phyloP scores from a whole-genome alignment of 1,140 invertebrate genomes.

The Choristoneura fumiferana region DNA sequence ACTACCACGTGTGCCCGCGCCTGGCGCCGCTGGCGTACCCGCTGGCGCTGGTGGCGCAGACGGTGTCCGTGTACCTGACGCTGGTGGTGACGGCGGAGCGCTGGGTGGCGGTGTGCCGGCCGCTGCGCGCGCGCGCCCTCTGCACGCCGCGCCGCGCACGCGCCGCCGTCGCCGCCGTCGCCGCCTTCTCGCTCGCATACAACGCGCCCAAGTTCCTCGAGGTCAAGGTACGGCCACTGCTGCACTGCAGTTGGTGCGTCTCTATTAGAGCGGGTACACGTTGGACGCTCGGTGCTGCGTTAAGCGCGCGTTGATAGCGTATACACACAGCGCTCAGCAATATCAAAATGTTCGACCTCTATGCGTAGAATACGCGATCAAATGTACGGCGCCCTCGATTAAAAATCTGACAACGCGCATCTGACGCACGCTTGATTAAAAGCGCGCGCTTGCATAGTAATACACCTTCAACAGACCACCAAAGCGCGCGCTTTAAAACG shows the following conservation, averaged over 20 bases:
- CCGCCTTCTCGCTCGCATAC: conserved; percentile 90
- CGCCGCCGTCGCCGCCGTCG: conserved; percentile 90
- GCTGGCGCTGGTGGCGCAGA: conserved; percentile 92
- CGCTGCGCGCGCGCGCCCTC: conserved; percentile 90
- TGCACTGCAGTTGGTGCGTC: neutral
- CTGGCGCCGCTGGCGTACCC: conserved; percentile 92
- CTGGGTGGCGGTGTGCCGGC: conserved; percentile 97
- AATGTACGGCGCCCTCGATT: too few relatives aligned
- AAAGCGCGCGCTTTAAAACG: too few relatives aligned
- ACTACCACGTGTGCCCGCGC: conserved; percentile 88
- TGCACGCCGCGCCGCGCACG: conserved; percentile 95
- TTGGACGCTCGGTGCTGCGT: too few relatives aligned
- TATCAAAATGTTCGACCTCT: too few relatives aligned
- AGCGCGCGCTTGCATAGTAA: too few relatives aligned
- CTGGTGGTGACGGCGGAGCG: conserved; percentile 96
- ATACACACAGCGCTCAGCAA: too few relatives aligned
- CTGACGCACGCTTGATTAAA: too few relatives aligned
- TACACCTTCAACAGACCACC: too few relatives aligned
- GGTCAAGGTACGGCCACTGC: conserved; percentile 28
- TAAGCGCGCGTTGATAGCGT: too few relatives aligned
- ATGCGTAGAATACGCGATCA: neutral
- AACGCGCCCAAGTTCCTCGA: conserved; percentile 91
- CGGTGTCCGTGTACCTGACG: conserved; percentile 96
- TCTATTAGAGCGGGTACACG: neutral
- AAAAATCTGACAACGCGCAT: too few relatives aligned